phyloP scores from a whole-genome alignment of 2,113 vertebrate genomes.

The Microtus oregoni region DNA sequence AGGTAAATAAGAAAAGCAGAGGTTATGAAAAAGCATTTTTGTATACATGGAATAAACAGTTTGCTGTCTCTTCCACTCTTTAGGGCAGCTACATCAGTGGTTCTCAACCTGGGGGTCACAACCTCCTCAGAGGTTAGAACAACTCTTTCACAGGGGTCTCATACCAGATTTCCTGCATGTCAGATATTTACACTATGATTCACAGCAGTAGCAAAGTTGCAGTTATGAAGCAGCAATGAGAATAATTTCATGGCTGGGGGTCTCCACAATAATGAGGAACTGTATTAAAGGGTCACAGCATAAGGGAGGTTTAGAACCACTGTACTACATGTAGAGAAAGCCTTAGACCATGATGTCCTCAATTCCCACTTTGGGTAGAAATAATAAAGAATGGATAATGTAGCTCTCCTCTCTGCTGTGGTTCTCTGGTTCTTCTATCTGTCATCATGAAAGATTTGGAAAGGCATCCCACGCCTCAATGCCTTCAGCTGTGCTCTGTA shows the following conservation, averaged over 20 bases:
- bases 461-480: neutral
- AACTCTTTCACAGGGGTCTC: too few species aligned
- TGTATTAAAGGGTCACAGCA: too few species aligned
- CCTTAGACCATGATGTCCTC: neutral
- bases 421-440: neutral
- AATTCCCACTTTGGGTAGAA: neutral
- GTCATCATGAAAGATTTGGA: neutral
- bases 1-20: neutral
- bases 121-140: too few species aligned
- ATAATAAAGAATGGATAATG: neutral
- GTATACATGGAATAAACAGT: neutral
- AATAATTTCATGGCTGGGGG: too few species aligned
- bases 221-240: too few species aligned
- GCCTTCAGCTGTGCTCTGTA: neutral
- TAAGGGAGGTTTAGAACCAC: too few species aligned
- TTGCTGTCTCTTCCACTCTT: neutral
- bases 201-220: too few species aligned
- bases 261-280: too few species aligned
- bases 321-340: neutral
- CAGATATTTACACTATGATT: too few species aligned
- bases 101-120: too few species aligned
- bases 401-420: neutral
- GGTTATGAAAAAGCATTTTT: neutral
- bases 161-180: too few species aligned
- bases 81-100: neutral